Evolutionary conservation across 2,797 vertebrate genomes (phyloP).

Genomic region (Halcyon badia): DNA sequence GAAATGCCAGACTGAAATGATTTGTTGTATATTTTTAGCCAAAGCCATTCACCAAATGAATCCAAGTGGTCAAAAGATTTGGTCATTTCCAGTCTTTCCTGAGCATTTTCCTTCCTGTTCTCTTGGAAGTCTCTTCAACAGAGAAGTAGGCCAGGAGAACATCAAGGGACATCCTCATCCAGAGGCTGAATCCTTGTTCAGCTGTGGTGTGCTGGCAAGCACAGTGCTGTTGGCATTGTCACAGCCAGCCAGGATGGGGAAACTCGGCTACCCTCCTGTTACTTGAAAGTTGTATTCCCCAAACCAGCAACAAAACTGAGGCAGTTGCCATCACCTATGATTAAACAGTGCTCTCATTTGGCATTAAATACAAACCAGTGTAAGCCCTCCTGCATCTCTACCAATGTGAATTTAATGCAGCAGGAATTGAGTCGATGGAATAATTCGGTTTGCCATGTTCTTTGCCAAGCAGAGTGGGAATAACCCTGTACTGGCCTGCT

Average conservation of each 20-base stretch:
- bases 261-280: background rate
- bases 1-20: background rate
- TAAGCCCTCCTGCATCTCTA: background rate
- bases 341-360: background rate
- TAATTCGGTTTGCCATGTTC: background rate
- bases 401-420: background rate
- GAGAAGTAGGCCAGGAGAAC: background rate
- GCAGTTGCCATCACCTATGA: background rate
- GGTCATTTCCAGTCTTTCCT: background rate
- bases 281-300: background rate
- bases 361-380: background rate
- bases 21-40: slow-evolving; percentile 23
- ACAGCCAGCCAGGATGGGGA: background rate
- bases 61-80: slow-evolving; percentile 7
- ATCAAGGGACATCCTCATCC: background rate
- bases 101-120: slow-evolving; percentile 6
- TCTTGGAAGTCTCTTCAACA: background rate
- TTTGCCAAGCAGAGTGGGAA: background rate
- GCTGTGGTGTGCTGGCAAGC: background rate
- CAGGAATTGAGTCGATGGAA: background rate
- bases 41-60: slow-evolving; percentile 5
- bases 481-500: background rate
- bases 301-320: background rate
- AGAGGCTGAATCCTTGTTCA: background rate
- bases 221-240: background rate